Evolutionary conservation across 2,113 vertebrate genomes (phyloP), one percentile per base, ranked within the genome.

Genomic region (Channa argus): DNA sequence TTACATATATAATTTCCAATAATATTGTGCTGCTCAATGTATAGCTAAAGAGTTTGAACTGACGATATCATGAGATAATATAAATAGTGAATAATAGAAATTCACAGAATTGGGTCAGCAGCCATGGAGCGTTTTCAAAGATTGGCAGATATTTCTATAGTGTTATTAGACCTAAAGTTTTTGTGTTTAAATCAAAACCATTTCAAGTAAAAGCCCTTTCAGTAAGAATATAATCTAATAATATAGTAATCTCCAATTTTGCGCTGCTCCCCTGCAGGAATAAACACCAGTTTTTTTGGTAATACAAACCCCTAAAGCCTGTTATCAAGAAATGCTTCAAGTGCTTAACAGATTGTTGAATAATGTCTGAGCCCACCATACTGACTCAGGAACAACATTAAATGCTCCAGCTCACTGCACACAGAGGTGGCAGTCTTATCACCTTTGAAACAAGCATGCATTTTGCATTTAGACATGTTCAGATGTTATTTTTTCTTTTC

Each of bases 1-100:
- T 74, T 43, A 63, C 64, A 83, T 8, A 34, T 62, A 63, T 51
- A 0, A 46, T 39, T 13, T 52, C 60, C 64, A 24, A 33, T 52
- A 74, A 5, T 46, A 15, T 24, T 10, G 43, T 34, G 50, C 37
- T 3, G 56, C 51, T 75, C 36, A 15, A 55, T 67, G 24, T 59
- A 24, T 24, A 24, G 24, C 24, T 24, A 11, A 39, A 54, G 52
- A 53, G 36, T 77, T 70, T 60, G 49, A 44, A 8, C 74, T 24
- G 54, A 53, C 73, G 69, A 73, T 44, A 53, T 5, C 24, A 24
- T 24, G 24, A 24, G 24, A 24, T 24, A 24, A 24, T 24, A 24
- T 24, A 24, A 24, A 24, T 24, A 3, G 38, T 52, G 39, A 14
- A 53, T 55, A 34, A 53, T 49, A 12, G 61, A 55, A 56, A 59